Evolutionary conservation across 1,140 invertebrate genomes (phyloP), one percentile per base, ranked within the genome.

Genomic region (Apis cerana): DNA sequence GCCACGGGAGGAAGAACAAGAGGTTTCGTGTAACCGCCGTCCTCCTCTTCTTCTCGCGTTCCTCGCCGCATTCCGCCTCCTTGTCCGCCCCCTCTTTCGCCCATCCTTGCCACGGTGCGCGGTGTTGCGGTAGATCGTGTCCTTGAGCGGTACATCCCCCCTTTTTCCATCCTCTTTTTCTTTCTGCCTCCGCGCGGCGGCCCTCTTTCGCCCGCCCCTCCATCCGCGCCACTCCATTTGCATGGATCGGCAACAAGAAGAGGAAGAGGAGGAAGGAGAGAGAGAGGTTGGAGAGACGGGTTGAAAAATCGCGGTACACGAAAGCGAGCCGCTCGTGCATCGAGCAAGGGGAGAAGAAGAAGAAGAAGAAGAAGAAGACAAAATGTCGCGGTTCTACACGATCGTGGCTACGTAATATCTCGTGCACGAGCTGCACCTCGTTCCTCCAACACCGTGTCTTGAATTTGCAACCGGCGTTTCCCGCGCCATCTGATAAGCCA

Each of bases 61-160:
- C 67, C 43, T 15, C 69, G 48, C 13, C 21, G 54, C 50, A 58
- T 33, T 59, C 71, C 19, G 27, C 52, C 17, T 69, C 83, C 50
- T 72, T 61, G 65, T 68, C 33, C 74, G 4, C 43, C 62, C 21
- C 21, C 65, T 56, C 27, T 27, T 27, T 27, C 9, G 64, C 61
- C 67, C 68, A 87, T 89, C 88, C 88, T 89, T 84, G 88, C 90
- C 87, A 85, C 84, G 85, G 86, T 81, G 80, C 75, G 80, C 81
- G 80, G 80, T 79, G 84, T 89, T 85, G 82, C 85, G 87, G 79
- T 88, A 86, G 84, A 89, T 87, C 89, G 82, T 91, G 90, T 90
- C 89, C 90, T 91, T 91, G 90, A 85, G 84, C 84, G 79, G 72
- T 83, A 83, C 76, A 88, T 82, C 75, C 61, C 59, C 71, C 84